A percentile compares a stretch with the other conserved stretches of the same genome.
Evolutionary conservation across 2,113 vertebrate genomes (phyloP).

Genomic region (Gnathonemus echidnorhynchus): DNA sequence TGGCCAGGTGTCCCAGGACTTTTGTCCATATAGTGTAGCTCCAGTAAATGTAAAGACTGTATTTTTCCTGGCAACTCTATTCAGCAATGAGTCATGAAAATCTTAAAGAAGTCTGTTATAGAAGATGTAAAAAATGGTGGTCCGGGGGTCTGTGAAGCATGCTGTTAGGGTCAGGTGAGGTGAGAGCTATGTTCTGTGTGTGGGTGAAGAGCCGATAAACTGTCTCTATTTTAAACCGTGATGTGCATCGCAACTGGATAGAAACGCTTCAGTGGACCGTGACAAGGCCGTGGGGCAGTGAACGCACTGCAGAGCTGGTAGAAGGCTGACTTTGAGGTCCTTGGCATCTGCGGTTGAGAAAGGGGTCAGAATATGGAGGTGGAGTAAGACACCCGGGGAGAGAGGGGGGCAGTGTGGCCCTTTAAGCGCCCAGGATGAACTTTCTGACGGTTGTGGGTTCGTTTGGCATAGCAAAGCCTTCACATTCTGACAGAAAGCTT

Average conservation of each 20-base stretch:
- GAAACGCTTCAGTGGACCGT: not conserved
- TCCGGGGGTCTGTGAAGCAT: not conserved
- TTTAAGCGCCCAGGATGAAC: not conserved
- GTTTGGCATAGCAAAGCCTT: not conserved
- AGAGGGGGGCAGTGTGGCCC: slow-evolving; percentile 1
- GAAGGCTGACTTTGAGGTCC: not conserved
- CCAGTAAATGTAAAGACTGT: not conserved
- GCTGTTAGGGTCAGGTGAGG: not conserved
- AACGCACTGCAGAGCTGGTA: not conserved
- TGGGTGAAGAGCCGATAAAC: not conserved
- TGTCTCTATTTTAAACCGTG: not conserved
- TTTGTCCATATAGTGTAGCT: not conserved
- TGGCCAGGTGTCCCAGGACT: not conserved
- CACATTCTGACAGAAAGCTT: not conserved
- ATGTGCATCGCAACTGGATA: not conserved
- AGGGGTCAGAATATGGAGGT: not conserved
- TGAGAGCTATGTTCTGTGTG: not conserved
- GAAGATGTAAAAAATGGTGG: not conserved
- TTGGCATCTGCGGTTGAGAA: not conserved
- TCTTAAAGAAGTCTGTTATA: not conserved
- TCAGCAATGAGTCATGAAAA: not conserved
- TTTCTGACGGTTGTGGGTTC: not conserved
- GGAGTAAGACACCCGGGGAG: not conserved
- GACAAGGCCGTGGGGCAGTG: not conserved
- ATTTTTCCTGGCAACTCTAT: not conserved